Evolutionary conservation across 2,113 vertebrate genomes (phyloP), one percentile per base, ranked within the genome.

Genomic region (Notothenia rossii): DNA sequence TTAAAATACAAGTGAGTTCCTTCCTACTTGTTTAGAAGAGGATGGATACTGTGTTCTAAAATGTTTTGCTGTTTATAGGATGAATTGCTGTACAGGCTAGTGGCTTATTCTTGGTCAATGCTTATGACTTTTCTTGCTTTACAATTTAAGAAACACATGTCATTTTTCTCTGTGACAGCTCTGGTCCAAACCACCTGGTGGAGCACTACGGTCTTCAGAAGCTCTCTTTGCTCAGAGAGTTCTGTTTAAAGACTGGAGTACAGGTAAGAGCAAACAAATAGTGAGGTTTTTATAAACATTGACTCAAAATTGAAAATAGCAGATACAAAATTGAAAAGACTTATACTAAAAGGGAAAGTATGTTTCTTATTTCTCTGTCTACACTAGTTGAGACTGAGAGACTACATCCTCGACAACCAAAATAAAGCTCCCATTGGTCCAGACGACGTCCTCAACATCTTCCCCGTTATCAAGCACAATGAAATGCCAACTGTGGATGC

Each of bases 241-340:
- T 96, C 75, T 96, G 96, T 83, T 87, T 96, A 72, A 96, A 96
- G 86, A 95, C 91, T 45, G 96, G 96, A 75, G 91, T 96, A 54
- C 96, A 96, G 96, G 96, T 96, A 91, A 65, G 43, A 15, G 1
- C 65, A 20, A 29, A 25, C 0, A n/a, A 0, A 53, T 54, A 4
- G 8, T 60, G 4, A 77, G 63, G 4, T 7, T 68, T 3, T 46
- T 15, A 20, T 22, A 18, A 3, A 73, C 12, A 50, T 10, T 49
- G 3, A 29, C 43, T 62, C 3, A 7, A 48, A 29, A 40, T 45
- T 15, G 5, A 51, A 69, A 53, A 56, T 77, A 6, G 3, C 11
- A 50, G 12, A 40, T 51, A 51, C 46, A 56, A 25, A 5, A 4
- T 29, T 4, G 0, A 29, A 29, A 29, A 29, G 29, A 29, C 29